Percentiles rank a stretch among this genome's conserved stretches.
Conservation (phyloP, 1,140 invertebrate genomes). For the Drosophila nikananu region DNA sequence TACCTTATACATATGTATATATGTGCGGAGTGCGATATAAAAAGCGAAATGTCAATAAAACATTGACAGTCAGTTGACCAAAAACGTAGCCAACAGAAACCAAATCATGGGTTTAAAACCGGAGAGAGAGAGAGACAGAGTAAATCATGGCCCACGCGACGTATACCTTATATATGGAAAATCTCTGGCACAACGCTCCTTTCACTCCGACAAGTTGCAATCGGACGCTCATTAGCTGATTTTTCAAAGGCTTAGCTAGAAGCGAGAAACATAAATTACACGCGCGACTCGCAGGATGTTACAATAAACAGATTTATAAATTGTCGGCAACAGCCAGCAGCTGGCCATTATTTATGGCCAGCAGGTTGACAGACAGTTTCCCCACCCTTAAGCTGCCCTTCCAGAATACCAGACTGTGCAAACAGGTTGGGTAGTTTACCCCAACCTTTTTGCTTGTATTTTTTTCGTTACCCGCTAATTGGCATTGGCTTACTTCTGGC, state of each 20-base stretch:
- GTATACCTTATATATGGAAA: slow-evolving; percentile 42
- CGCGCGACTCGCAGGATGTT: slow-evolving; percentile 32
- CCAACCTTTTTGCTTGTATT: slow-evolving; percentile 5
- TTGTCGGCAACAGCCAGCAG: slow-evolving; percentile 29
- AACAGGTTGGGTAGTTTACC: slow-evolving; percentile 7
- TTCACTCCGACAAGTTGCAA: slow-evolving; percentile 17
- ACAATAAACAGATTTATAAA: slow-evolving; percentile 56
- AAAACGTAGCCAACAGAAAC: slow-evolving; percentile 28
- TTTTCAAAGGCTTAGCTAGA: slow-evolving; percentile 34
- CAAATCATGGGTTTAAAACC: neutral
- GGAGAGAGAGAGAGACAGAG: neutral
- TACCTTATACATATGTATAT: slow-evolving; percentile 4
- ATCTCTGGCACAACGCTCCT: neutral
- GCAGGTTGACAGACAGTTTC: slow-evolving; percentile 47
- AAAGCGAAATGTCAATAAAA: slow-evolving; percentile 55
- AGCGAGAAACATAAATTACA: slow-evolving; percentile 47
- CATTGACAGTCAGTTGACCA: slow-evolving; percentile 61
- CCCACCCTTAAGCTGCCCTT: neutral
- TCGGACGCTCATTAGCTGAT: slow-evolving; percentile 48
- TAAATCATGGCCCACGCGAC: slow-evolving; percentile 3
- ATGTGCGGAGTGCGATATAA: slow-evolving; percentile 26
- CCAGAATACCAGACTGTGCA: neutral
- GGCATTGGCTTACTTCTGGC: slow-evolving; percentile 27
- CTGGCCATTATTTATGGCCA: slow-evolving; percentile 50
- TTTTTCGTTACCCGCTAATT: slow-evolving; percentile 43